Evolutionary conservation across 2,113 vertebrate species (phyloP).

Genomic region (Halcyon senegalensis): DNA sequence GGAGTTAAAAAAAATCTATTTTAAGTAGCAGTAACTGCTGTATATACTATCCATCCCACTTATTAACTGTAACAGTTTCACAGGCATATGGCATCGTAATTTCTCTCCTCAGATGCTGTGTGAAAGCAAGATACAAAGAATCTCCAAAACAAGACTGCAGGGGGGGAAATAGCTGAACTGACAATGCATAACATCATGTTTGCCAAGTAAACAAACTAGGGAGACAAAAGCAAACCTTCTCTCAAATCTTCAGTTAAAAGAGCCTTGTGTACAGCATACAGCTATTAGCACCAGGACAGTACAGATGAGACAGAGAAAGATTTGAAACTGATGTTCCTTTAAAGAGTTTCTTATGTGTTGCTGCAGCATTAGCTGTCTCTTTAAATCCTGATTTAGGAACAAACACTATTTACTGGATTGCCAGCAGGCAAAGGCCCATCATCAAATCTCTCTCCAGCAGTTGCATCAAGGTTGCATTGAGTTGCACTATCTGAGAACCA

Average conservation of each 20-base stretch:
- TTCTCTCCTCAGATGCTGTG: background rate
- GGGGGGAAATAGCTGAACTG: background rate
- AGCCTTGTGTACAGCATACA: background rate
- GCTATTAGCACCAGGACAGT: background rate
- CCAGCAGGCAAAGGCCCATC: background rate
- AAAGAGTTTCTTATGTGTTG: background rate
- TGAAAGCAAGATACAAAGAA: conserved; percentile 25
- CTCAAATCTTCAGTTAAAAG: conserved; percentile 23
- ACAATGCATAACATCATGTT: background rate
- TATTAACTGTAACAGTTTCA: background rate
- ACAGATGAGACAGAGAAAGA: background rate
- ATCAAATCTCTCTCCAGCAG: background rate
- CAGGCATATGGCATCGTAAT: background rate
- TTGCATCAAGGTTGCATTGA: accelerated
- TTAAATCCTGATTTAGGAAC: background rate
- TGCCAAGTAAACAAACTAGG: conserved; percentile 24
- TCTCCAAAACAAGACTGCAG: background rate
- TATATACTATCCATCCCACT: background rate
- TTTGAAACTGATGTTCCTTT: background rate
- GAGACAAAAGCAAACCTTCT: conserved; percentile 12
- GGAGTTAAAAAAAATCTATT: background rate
- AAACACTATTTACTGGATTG: background rate
- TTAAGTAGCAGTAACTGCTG: background rate
- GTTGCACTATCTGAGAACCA: background rate
- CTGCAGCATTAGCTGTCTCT: background rate